A percentile compares a stretch with the other conserved stretches of the same genome.
Evolutionary conservation across 2,888 invertebrate genomes (phyloP).

Genomic region (Nebria brevicollis): DNA sequence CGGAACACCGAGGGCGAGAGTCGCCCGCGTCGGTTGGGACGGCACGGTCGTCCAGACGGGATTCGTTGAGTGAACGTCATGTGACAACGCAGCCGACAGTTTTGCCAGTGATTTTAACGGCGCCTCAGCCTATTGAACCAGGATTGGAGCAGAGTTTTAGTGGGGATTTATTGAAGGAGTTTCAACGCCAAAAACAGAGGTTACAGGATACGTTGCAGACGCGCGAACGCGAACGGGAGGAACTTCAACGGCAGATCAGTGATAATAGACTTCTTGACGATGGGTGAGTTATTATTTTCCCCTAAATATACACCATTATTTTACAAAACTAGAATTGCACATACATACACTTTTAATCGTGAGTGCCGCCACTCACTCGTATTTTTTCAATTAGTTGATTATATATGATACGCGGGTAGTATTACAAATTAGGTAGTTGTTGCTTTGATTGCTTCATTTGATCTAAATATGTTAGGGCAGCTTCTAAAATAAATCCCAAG

Average conservation of each 20-base stretch:
- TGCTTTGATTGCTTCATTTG: too few relatives aligned
- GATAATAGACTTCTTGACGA: slow-evolving; percentile 65
- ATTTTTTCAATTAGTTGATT: too few relatives aligned
- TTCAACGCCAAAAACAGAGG: slow-evolving; percentile 80
- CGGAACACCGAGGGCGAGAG: slow-evolving; percentile 75
- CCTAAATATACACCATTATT: too few relatives aligned
- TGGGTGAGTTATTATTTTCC: slow-evolving; percentile 60
- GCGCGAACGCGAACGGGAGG: slow-evolving; percentile 67
- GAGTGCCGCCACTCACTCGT: too few relatives aligned
- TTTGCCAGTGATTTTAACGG: slow-evolving; percentile 52
- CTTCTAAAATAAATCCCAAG: too few relatives aligned
- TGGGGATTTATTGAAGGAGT: slow-evolving; percentile 81
- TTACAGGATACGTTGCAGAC: slow-evolving; percentile 68
- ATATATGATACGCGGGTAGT: too few relatives aligned
- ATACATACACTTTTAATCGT: too few relatives aligned
- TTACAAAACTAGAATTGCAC: too few relatives aligned
- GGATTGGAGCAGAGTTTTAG: slow-evolving; percentile 65
- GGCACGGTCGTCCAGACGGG: slow-evolving; percentile 74
- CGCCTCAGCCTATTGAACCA: slow-evolving; percentile 58
- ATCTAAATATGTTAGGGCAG: too few relatives aligned
- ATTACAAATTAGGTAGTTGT: too few relatives aligned
- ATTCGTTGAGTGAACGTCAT: slow-evolving; percentile 69
- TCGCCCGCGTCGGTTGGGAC: slow-evolving; percentile 75
- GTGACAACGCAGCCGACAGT: slow-evolving; percentile 6
- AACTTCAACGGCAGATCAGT: slow-evolving; percentile 64